These are phyloP conservation scores for Auanema sp. DNA, from an alignment of 2,888 invertebrate species.

Conservation along the genomic window DNA sequence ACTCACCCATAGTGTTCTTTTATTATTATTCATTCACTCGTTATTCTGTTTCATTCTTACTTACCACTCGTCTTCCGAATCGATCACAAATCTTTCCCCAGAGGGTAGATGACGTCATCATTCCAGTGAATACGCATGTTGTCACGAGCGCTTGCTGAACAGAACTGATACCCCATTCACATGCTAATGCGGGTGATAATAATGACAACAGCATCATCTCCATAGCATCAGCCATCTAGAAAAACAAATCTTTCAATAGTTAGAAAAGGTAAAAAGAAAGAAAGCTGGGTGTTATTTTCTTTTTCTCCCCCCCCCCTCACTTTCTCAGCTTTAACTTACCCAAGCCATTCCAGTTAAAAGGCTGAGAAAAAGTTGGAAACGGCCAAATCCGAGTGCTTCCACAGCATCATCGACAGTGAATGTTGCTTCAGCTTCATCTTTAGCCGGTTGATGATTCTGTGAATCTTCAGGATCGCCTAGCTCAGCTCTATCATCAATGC, in stretches of 20 bases:
- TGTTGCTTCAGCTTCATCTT: conserved; percentile 33
- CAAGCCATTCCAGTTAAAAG: conserved; percentile 68
- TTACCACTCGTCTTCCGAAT: conserved; percentile 53
- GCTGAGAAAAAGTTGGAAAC: conserved; percentile 68
- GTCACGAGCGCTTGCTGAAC: conserved; percentile 42
- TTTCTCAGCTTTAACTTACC: conserved; percentile 58
- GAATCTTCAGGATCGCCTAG: conserved; percentile 32
- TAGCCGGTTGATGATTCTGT: background rate
- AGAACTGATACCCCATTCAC: conserved; percentile 84
- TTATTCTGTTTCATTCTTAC: conserved; percentile 1
- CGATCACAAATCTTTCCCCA: conserved; percentile 90
- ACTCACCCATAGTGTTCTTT: no score
- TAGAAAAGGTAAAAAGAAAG: background rate
- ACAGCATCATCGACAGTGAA: conserved; percentile 68
- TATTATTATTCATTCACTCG: background rate
- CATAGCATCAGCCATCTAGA: conserved; percentile 98
- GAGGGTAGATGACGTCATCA: conserved; percentile 94
- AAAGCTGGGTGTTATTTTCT: background rate
- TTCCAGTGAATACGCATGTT: conserved; percentile 70
- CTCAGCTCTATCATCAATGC: conserved; percentile 38
- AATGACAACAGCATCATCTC: conserved; percentile 96
- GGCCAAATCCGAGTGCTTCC: conserved; percentile 68
- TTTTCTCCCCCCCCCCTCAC: background rate
- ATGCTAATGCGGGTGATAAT: conserved; percentile 87
- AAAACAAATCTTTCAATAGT: conserved; percentile 60